phyloP scores from a whole-genome alignment of 1,140 invertebrate species.

The Papilio aristodemus region DNA sequence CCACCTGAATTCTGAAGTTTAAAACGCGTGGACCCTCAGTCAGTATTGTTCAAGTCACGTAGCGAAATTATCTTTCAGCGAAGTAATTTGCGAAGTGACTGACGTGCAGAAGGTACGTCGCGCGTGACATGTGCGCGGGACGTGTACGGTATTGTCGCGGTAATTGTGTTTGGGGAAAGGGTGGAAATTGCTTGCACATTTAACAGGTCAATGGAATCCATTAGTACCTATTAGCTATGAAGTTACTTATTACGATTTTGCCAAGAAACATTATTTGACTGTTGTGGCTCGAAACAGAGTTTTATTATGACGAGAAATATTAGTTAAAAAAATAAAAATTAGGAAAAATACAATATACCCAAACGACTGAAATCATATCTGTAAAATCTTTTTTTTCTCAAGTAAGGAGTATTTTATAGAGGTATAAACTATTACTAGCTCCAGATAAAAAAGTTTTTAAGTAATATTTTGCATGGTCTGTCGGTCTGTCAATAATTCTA shows the following conservation, averaged over 20 bases:
- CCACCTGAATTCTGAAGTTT: slow-evolving; percentile 14
- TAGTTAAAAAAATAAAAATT: too few relatives aligned
- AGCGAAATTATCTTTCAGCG: slow-evolving; percentile 40
- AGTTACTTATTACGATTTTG: background rate
- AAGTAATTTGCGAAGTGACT: slow-evolving; percentile 28
- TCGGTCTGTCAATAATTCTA: too few relatives aligned
- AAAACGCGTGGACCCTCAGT: slow-evolving; percentile 1
- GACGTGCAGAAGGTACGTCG: slow-evolving; percentile 14
- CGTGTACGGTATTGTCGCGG: slow-evolving; percentile 17
- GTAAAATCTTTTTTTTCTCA: too few relatives aligned
- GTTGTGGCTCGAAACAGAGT: too few relatives aligned
- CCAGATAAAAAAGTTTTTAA: too few relatives aligned
- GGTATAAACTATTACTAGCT: too few relatives aligned
- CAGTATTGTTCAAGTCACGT: slow-evolving; percentile 32
- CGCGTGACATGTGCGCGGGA: slow-evolving; percentile 22
- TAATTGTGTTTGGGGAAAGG: slow-evolving; percentile 20
- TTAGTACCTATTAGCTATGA: background rate
- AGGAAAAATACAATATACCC: too few relatives aligned
- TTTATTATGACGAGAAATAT: too few relatives aligned
- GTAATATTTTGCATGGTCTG: too few relatives aligned
- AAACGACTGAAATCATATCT: too few relatives aligned
- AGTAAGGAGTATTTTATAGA: too few relatives aligned
- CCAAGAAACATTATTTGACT: background rate
- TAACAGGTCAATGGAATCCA: background rate
- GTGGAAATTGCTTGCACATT: slow-evolving; percentile 8